Evolutionary conservation across 2,113 vertebrate species (phyloP).

Genomic region (Vombatus ursinus): DNA sequence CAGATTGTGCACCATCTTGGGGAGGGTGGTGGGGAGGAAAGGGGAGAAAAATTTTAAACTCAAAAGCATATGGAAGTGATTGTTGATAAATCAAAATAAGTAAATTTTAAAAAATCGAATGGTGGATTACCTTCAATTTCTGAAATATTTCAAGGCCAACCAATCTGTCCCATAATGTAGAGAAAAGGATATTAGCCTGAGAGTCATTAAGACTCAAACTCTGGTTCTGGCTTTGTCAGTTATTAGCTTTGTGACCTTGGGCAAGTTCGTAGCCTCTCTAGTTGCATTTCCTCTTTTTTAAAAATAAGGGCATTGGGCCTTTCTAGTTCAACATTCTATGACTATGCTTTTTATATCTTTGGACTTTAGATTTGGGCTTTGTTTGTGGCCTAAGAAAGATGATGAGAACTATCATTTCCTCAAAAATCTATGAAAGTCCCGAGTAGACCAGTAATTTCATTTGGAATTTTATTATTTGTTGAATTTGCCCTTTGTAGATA

Average conservation of each 20-base stretch:
- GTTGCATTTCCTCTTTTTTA: neutral
- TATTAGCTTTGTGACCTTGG: neutral
- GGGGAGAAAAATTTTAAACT: too few relatives aligned
- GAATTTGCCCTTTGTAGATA: neutral
- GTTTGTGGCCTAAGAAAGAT: neutral
- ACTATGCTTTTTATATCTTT: neutral
- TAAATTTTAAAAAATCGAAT: too few relatives aligned
- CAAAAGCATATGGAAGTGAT: too few relatives aligned
- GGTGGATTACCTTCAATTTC: neutral
- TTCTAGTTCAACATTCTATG: neutral
- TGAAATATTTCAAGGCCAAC: neutral
- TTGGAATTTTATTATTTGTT: slow-evolving; percentile 12
- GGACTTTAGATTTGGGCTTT: slow-evolving; percentile 8
- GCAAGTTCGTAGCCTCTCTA: neutral
- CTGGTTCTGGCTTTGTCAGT: too few relatives aligned
- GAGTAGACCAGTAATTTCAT: slow-evolving; percentile 18
- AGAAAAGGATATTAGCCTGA: too few relatives aligned
- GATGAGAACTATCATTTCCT: slow-evolving; percentile 38
- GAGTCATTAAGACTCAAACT: too few relatives aligned
- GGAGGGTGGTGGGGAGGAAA: too few relatives aligned
- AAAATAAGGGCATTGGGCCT: neutral
- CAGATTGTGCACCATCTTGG: too few relatives aligned
- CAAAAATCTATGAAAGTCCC: slow-evolving; percentile 15
- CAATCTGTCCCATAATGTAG: too few relatives aligned
- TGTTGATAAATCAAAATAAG: too few relatives aligned